These are phyloP conservation scores for Zaprionus ghesquierei DNA, from an alignment of 1,140 invertebrate genomes.

Conservation along the genomic window DNA sequence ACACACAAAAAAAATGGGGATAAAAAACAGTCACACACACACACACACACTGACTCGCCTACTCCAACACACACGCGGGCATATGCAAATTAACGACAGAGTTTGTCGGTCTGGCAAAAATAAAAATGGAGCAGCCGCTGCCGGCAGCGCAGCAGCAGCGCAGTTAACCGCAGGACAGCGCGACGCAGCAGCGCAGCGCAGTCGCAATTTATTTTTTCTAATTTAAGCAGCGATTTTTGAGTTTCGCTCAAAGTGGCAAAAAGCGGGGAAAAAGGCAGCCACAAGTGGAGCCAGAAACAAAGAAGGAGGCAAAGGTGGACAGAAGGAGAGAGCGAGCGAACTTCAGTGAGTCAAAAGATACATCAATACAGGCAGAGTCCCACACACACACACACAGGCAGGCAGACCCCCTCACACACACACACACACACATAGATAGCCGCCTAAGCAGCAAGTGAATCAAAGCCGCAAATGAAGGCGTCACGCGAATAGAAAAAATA, in stretches of 20 bases:
- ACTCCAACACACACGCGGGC: not conserved
- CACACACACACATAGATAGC: not conserved
- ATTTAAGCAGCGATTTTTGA: too few relatives aligned
- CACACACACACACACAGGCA: conserved; percentile 1
- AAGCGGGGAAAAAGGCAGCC: conserved; percentile 57
- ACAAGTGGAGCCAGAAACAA: conserved; percentile 16
- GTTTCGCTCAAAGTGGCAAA: conserved; percentile 52
- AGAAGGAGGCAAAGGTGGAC: not conserved
- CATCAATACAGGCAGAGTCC: conserved; percentile 5
- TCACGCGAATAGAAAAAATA: conserved; percentile 30
- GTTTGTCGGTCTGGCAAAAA: conserved; percentile 56
- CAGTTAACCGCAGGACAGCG: conserved; percentile 33
- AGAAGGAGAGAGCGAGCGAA: not conserved
- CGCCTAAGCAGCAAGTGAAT: conserved; percentile 37
- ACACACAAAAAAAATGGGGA: not conserved
- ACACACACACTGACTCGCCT: conserved; percentile 26
- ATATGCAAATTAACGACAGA: conserved; percentile 72
- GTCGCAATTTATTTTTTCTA: conserved; percentile 56
- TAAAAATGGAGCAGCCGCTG: conserved; percentile 77
- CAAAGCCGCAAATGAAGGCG: conserved; percentile 46
- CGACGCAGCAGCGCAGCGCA: conserved; percentile 39
- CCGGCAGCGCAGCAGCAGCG: conserved; percentile 22
- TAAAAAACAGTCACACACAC: conserved; percentile 12
- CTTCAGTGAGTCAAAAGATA: conserved; percentile 17
- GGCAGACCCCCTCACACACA: not conserved